A percentile compares a stretch with the other conserved stretches of the same genome.
phyloP scores from a whole-genome alignment of 2,113 vertebrate genomes.

The Jaculus jaculus region DNA sequence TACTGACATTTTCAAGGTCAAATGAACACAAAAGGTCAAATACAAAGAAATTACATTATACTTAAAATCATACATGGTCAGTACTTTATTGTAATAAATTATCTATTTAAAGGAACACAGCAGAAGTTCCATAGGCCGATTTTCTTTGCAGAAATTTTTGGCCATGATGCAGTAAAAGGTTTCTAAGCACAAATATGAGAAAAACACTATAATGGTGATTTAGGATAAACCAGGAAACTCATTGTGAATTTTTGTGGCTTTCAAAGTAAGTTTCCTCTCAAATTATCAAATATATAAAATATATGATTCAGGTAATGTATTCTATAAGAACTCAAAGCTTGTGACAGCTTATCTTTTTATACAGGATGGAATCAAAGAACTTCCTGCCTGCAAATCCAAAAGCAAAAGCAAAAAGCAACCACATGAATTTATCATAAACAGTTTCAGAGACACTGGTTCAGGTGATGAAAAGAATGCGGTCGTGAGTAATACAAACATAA shows the following conservation, averaged over 20 bases:
- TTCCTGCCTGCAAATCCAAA: neutral
- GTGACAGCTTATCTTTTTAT: neutral
- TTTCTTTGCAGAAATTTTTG: neutral
- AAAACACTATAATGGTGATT: neutral
- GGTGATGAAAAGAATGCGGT: neutral
- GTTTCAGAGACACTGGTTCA: neutral
- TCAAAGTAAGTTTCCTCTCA: neutral
- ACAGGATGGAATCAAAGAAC: neutral
- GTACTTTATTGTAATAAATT: neutral
- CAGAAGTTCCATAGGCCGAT: neutral
- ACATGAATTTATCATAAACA: neutral
- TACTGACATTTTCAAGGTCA: neutral
- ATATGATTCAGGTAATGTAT: neutral
- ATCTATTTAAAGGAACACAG: neutral
- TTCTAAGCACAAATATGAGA: neutral
- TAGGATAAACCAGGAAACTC: neutral
- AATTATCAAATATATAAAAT: neutral
- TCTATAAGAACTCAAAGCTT: neutral
- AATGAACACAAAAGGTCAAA: neutral
- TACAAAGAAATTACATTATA: neutral
- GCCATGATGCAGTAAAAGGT: neutral
- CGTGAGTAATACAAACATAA: neutral
- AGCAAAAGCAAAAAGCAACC: neutral
- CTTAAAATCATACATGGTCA: neutral
- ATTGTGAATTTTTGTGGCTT: neutral